These are phyloP conservation scores for Aphodius granarius DNA, from an alignment of 2,888 invertebrate species.

Conservation along the genomic window DNA sequence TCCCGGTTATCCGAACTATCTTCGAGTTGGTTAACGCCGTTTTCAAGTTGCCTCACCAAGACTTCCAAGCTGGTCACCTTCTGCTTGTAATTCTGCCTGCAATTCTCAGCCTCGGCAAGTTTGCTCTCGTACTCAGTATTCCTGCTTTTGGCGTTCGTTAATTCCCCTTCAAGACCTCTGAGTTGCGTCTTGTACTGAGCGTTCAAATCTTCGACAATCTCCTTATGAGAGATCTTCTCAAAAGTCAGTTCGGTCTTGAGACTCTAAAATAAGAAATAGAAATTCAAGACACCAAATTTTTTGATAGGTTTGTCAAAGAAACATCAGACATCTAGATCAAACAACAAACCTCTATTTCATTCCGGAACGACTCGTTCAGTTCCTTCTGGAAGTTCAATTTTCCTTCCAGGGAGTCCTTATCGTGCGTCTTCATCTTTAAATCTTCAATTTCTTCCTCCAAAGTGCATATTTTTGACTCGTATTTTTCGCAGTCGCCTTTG, in stretches of 20 bases:
- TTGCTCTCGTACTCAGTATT: slow-evolving; percentile 34
- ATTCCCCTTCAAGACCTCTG: slow-evolving; percentile 48
- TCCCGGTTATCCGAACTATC: slow-evolving; percentile 51
- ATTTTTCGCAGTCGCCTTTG: slow-evolving; percentile 54
- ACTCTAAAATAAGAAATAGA: slow-evolving; percentile 28
- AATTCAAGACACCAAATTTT: neutral
- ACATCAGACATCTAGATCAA: neutral
- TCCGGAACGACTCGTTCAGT: slow-evolving; percentile 24
- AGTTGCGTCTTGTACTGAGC: slow-evolving; percentile 46
- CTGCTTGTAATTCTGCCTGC: slow-evolving; percentile 33
- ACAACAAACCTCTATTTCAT: slow-evolving; percentile 33
- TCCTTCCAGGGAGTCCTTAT: slow-evolving; percentile 34
- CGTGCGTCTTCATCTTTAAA: slow-evolving; percentile 40
- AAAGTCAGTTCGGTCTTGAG: slow-evolving; percentile 35
- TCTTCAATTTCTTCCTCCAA: slow-evolving; percentile 55
- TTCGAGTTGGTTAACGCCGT: slow-evolving; percentile 53
- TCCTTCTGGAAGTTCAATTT: slow-evolving; percentile 29
- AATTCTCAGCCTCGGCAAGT: slow-evolving; percentile 35
- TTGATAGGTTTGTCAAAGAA: neutral
- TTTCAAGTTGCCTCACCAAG: slow-evolving; percentile 51
- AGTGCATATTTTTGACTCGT: slow-evolving; percentile 54
- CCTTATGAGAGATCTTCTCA: slow-evolving; percentile 23
- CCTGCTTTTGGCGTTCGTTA: slow-evolving; percentile 42
- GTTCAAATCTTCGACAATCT: slow-evolving; percentile 35
- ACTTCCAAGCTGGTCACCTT: slow-evolving; percentile 54